A percentile compares a stretch with the other conserved stretches of the same genome.
phyloP scores from a whole-genome alignment of 2,888 invertebrate genomes.

The Melinaea marsaeus region DNA sequence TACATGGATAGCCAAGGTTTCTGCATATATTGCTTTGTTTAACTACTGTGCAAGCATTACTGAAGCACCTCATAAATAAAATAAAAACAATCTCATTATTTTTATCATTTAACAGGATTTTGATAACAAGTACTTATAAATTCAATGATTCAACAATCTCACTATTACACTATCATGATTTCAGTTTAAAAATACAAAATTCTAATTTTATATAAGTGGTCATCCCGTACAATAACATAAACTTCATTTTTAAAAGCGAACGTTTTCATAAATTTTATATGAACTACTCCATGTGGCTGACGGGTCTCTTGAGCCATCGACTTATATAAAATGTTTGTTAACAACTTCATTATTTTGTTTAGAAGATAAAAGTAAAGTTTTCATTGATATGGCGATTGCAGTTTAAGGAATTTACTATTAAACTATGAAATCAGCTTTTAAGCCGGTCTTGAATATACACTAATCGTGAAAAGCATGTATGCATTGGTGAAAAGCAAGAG shows the following conservation, averaged over 20 bases:
- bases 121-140: too few relatives aligned
- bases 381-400: not conserved
- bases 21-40: constrained; percentile 8
- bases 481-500: not conserved
- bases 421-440: not conserved
- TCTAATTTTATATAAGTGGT: not conserved
- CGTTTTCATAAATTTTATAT: constrained; percentile 5
- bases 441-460: not conserved
- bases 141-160: too few relatives aligned
- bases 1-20: constrained; percentile 14
- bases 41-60: not conserved
- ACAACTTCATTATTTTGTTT: constrained; percentile 1
- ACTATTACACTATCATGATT: too few relatives aligned
- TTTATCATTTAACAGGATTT: too few relatives aligned
- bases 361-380: not conserved
- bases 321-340: not conserved
- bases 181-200: not conserved
- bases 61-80: not conserved
- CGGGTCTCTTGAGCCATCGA: not conserved
- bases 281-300: constrained; percentile 4
- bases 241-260: constrained; percentile 1
- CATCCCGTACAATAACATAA: not conserved
- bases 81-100: too few relatives aligned
- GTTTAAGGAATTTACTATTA: not conserved
- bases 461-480: not conserved